Evolutionary conservation across 1,140 invertebrate species (phyloP), one percentile per base, ranked within the genome.

Genomic region (Teleopsis dalmanni): DNA sequence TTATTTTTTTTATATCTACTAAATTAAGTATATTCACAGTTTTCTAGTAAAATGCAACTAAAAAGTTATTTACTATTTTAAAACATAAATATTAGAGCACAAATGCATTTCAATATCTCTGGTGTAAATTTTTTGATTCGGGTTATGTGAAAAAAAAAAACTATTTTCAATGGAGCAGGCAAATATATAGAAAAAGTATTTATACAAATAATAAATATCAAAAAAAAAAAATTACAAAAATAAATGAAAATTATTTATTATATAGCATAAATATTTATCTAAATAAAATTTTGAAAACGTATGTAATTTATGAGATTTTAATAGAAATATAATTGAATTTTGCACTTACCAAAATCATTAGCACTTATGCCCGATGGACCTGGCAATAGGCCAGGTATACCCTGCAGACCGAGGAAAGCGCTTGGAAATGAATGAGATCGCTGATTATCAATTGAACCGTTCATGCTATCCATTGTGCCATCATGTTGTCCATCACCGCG

Each of bases 281-380:
- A 43, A 18, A 44, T 38, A 11, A 19, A 23, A 25, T 25, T 41
- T 21, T 41, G 11, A 14, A 29, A 29, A 38, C 27, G 19, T 25
- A 10, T 11, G 7, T 11, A 37, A 10, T 10, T 37, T 37, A 25
- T 33, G 13, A 37, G 6, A 19, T 27, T 36, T 27, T 2, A 7
- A 41, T 4, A 41, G 23, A 41, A 23, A 22, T 3, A 25, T 22
- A 26, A 19, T 14, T 31, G 29, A 44, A 26, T 21, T 42, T 25
- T 37, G 3, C 14, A 86, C 86, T 88, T 75, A 89, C 87, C 87
- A 67, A 87, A 89, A 75, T 81, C 87, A 71, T 87, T 81, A 74
- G 74, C 53, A 67, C 76, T 78, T 58, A 90, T 83, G 55, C 86
- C 85, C 22, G 87, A 90, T 11, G 87, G 88, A 63, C 88, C 87